phyloP scores from a whole-genome alignment of 1,140 invertebrate genomes.

The Daktulosphaira vitifoliae region DNA sequence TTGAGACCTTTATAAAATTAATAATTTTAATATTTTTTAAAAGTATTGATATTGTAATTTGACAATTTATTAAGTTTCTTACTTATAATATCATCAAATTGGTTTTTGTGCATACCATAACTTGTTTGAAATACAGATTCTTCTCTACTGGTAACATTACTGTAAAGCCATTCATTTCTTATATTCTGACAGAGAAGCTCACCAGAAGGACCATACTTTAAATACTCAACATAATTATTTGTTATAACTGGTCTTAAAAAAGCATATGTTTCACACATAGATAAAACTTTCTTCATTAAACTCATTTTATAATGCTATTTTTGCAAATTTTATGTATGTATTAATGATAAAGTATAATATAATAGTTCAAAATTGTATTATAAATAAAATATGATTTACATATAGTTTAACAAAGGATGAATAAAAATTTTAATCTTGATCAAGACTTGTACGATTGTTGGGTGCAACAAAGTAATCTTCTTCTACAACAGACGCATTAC shows the following conservation, averaged over 20 bases:
- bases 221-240: conserved; percentile 39
- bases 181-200: conserved; percentile 49
- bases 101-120: neutral
- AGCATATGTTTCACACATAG: conserved; percentile 43
- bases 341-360: neutral
- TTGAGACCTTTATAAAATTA: conserved; percentile 34
- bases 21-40: neutral
- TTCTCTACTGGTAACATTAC: conserved; percentile 47
- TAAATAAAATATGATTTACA: too few relatives aligned
- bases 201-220: conserved; percentile 48
- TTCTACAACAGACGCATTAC: conserved; percentile 61
- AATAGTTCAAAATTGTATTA: neutral
- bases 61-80: too few relatives aligned
- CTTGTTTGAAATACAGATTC: conserved; percentile 47
- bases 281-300: conserved; percentile 41
- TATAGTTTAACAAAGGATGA: too few relatives aligned
- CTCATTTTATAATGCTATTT: conserved; percentile 12
- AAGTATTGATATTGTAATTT: neutral
- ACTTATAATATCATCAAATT: conserved; percentile 3
- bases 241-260: conserved; percentile 41
- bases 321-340: neutral
- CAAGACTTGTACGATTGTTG: conserved; percentile 40
- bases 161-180: conserved; percentile 50
- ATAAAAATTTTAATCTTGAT: neutral
- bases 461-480: conserved; percentile 87